Percentiles rank a stretch among this genome's conserved stretches.
phyloP scores from a whole-genome alignment of 2,797 vertebrate species.

The Micromesistius poutassou region DNA sequence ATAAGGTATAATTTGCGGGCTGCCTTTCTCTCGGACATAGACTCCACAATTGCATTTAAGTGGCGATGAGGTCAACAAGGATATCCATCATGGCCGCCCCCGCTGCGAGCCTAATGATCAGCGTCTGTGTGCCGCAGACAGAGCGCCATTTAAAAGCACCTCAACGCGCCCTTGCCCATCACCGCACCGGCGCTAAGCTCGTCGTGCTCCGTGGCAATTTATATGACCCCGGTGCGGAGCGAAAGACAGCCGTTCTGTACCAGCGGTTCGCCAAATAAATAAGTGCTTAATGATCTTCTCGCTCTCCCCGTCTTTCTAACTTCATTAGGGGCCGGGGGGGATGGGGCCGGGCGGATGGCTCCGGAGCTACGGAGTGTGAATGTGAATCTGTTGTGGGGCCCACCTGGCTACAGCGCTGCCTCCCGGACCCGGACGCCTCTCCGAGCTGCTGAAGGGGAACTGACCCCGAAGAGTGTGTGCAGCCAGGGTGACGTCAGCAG shows the following conservation, averaged over 20 bases:
- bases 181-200: slow-evolving; percentile 49
- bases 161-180: slow-evolving; percentile 57
- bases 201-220: slow-evolving; percentile 66
- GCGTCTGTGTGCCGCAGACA: slow-evolving; percentile 58
- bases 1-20: slow-evolving; percentile 57
- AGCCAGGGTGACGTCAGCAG: background rate
- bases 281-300: slow-evolving; percentile 67
- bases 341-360: slow-evolving; percentile 63
- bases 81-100: slow-evolving; percentile 56
- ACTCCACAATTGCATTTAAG: slow-evolving; percentile 43
- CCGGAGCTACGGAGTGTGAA: slow-evolving; percentile 57
- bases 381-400: slow-evolving; percentile 49
- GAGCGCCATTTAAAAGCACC: slow-evolving; percentile 54
- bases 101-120: slow-evolving; percentile 63
- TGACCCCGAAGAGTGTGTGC: background rate
- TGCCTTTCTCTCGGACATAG: slow-evolving; percentile 32
- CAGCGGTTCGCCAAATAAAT: slow-evolving; percentile 68
- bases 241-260: slow-evolving; percentile 59
- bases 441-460: background rate
- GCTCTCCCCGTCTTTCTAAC: slow-evolving; percentile 52
- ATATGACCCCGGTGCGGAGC: slow-evolving; percentile 57
- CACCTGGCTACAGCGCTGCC: slow-evolving; percentile 23
- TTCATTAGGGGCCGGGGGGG: slow-evolving; percentile 62
- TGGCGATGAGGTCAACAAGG: slow-evolving; percentile 53
- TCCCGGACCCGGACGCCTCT: background rate